A percentile compares a stretch with the other conserved stretches of the same genome.
Conservation (phyloP, 2,888 invertebrate species). For the Marasmarcha lunaedactyla region DNA sequence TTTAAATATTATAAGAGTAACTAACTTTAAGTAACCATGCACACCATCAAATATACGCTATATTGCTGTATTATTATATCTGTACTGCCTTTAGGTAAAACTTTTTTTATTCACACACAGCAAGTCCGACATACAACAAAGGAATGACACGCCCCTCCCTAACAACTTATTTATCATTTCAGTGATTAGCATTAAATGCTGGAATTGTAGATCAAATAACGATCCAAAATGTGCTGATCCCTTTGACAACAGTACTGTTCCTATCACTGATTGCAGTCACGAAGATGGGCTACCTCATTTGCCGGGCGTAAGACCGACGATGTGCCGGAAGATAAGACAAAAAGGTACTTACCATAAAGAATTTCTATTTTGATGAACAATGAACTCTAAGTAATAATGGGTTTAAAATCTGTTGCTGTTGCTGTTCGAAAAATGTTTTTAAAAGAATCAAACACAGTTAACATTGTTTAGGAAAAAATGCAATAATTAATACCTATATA, state of each 20-base stretch:
- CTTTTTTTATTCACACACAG: slow-evolving; percentile 3
- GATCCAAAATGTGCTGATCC: slow-evolving; percentile 94
- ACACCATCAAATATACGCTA: neutral
- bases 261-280: slow-evolving; percentile 84
- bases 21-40: neutral
- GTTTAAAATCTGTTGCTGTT: no score
- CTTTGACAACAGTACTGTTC: slow-evolving; percentile 89
- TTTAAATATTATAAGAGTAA: no score
- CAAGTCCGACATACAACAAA: neutral
- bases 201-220: slow-evolving; percentile 89
- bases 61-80: neutral
- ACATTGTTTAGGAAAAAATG: no score
- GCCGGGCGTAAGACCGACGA: slow-evolving; percentile 78
- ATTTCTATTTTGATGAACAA: neutral
- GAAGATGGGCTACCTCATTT: slow-evolving; percentile 73
- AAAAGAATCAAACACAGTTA: no score
- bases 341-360: slow-evolving; percentile 73
- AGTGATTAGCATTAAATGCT: slow-evolving; percentile 85
- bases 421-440: no score
- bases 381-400: no score
- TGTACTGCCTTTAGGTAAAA: slow-evolving; percentile 25
- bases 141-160: slow-evolving; percentile 34
- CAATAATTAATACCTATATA: no score
- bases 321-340: slow-evolving; percentile 93
- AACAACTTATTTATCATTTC: slow-evolving; percentile 20